Base-by-base conservation (phyloP, 2,888 invertebrate genomes). In the Tetragonisca angustula region DNA sequence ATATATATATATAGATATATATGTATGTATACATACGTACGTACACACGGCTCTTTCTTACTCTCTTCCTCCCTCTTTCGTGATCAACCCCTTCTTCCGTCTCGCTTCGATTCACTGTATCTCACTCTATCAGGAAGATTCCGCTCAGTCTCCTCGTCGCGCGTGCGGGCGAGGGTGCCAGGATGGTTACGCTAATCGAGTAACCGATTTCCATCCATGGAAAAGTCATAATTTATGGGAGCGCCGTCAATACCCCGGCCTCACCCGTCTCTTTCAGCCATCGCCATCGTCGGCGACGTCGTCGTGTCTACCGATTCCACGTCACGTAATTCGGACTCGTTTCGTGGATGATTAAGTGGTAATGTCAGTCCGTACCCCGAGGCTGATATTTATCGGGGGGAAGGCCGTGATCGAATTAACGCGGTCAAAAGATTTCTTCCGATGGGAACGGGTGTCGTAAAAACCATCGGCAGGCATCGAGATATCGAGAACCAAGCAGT, bases 141-240 rank as follows among this genome's bases (percentile, higher is more conserved):
- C 64, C 81, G 81, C 81, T 73, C 83, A 78, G 84, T 69, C 72
- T 86, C 76, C 32, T 81, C 76, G 80, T 72, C 59, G 50, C 76
- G n/a, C 73, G 62, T 49, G 17, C 70, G n/a, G 61, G 50, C 72
- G 87, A 90, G 90, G 92, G 91, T 91, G 91, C 91, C 90, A 89
- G 73, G 89, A 90, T 91, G 91, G 92, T 92, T 91, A 92, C 90
- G 92, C 91, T 93, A 93, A 94, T 93, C 93, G 93, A 92, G 92
- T 93, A 91, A 93, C 91, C 93, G 92, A 94, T 94, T 94, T 91
- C 88, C 89, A 90, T 88, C 91, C 88, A 91, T 91, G 90, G 89
- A 92, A 92, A 92, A 92, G 91, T 92, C 83, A 91, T 85, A 86
- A 85, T 85, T 86, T 79, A 79, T 83, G 76, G 73, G 70, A 21